A percentile compares a stretch with the other conserved stretches of the same genome.
Conservation (phyloP, 30 jellyfish, hydroid and myxozoan genomes). For the Aurelia coerulea region DNA sequence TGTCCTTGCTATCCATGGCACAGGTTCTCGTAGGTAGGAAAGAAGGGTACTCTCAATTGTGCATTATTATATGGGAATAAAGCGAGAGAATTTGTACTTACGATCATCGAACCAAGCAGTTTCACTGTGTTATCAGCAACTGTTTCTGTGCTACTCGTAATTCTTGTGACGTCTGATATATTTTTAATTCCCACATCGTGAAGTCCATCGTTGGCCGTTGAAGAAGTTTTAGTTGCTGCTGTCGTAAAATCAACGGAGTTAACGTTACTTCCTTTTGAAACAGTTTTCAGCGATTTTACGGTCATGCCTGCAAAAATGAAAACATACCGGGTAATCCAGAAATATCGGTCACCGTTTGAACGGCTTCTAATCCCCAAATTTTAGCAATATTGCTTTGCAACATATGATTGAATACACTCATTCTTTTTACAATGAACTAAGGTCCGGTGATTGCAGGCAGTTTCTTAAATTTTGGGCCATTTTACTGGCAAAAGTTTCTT, state of each 20-base stretch:
- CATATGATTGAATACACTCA: no score
- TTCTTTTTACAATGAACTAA: no score
- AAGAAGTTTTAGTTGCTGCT: constrained; percentile 3
- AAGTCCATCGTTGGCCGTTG: constrained; percentile 60
- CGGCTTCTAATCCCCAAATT: no score
- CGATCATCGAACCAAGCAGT: constrained; percentile 45
- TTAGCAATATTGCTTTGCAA: no score
- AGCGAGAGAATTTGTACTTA: not conserved
- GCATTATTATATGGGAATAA: no score
- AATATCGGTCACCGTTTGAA: no score
- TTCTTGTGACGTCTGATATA: constrained; percentile 30
- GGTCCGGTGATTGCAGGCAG: no score
- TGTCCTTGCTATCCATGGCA: no score
- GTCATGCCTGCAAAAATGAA: constrained; percentile 41
- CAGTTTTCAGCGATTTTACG: not conserved
- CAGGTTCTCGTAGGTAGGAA: no score
- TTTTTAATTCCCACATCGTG: constrained; percentile 32
- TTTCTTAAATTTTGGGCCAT: no score
- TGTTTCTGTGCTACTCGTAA: not conserved
- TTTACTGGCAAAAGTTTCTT: no score
- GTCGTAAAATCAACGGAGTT: constrained; percentile 28
- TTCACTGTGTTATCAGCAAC: constrained; percentile 7
- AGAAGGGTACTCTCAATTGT: no score
- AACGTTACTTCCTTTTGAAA: constrained; percentile 30
- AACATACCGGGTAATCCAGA: not conserved